A percentile compares a stretch with the other conserved stretches of the same genome.
These are phyloP conservation scores for Leptinotarsa rubiginosa DNA, from an alignment of 2,888 invertebrate genomes.

Conservation along the genomic window DNA sequence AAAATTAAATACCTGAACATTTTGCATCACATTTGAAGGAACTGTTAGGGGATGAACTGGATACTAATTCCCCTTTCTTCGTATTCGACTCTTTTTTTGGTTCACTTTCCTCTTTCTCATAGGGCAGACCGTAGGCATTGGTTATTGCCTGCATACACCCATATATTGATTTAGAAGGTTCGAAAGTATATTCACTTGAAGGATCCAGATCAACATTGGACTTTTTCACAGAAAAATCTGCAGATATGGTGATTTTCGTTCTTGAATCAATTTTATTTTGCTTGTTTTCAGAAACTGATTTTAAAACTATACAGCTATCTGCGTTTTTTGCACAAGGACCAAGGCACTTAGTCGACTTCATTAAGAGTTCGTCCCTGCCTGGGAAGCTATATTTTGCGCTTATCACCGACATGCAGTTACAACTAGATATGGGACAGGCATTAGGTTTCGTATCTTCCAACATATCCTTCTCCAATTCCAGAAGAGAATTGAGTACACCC, in stretches of 20 bases:
- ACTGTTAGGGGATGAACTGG: background rate
- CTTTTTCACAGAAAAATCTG: background rate
- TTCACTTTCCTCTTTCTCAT: background rate
- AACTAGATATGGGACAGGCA: conserved; percentile 2
- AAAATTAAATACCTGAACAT: background rate
- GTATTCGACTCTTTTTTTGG: background rate
- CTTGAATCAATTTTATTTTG: background rate
- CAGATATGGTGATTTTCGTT: background rate
- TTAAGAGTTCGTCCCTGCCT: background rate
- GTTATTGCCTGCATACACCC: background rate
- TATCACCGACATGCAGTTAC: conserved; percentile 28
- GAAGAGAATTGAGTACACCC: conserved; percentile 39
- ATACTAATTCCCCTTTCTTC: background rate
- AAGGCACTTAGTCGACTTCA: background rate
- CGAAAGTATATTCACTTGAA: background rate
- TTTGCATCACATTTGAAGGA: background rate
- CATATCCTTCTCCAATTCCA: conserved; percentile 32
- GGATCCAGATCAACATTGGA: background rate
- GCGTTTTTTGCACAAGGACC: background rate
- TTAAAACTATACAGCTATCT: background rate
- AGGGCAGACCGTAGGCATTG: background rate
- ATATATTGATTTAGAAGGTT: background rate
- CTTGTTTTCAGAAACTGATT: background rate
- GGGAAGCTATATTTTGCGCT: conserved; percentile 8
- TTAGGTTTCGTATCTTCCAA: background rate